Base-by-base conservation (phyloP, 2,113 vertebrate genomes). In the Pterocles orientalis region DNA sequence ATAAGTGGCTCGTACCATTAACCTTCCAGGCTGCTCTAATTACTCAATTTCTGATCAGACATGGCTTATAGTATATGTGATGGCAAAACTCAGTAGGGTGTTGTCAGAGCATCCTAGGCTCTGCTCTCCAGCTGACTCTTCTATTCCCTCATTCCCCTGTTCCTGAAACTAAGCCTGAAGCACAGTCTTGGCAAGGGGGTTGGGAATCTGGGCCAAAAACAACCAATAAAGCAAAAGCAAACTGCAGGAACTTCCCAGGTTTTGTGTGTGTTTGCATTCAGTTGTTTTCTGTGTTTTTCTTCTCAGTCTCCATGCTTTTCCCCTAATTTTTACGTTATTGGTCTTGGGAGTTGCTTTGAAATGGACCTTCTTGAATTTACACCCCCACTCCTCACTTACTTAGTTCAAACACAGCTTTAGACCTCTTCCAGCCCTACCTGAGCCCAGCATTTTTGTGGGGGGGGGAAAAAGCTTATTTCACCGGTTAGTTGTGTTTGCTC, bases 1-100 rank as follows among this genome's bases (percentile, higher is more conserved):
- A 84, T 76, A 85, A 92, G 39, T 95, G 73, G 45, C 12, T 29
- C 72, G 64, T 84, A 76, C 69, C 54, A 84, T 95, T 97, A 95
- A 96, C 92, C 94, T 93, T 88, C 61, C 25, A 64, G 76, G 47
- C 71, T 92, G 29, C 81, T 95, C 36, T 94, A 90, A 92, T 97
- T 88, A 94, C 76, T 95, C 71, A 50, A 56, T 62, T 96, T 95
- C 88, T 96, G 88, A 84, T 95, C 95, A 94, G 62, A 76, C 62
- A 62, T 15, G 7, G 53, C 29, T 88, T 68, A 43, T 78, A 61
- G 89, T 90, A 53, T 62, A 39, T 21, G 48, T 41, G 48, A 53
- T 60, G 51, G 54, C 66, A 85, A 51, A 94, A 56, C 34, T 93
- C 39, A 33, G 61, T 24, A 18, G 54, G 65, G 24, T 17, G 23